phyloP scores from a whole-genome alignment of 1,140 invertebrate genomes.

The Drosophila ercepeae region DNA sequence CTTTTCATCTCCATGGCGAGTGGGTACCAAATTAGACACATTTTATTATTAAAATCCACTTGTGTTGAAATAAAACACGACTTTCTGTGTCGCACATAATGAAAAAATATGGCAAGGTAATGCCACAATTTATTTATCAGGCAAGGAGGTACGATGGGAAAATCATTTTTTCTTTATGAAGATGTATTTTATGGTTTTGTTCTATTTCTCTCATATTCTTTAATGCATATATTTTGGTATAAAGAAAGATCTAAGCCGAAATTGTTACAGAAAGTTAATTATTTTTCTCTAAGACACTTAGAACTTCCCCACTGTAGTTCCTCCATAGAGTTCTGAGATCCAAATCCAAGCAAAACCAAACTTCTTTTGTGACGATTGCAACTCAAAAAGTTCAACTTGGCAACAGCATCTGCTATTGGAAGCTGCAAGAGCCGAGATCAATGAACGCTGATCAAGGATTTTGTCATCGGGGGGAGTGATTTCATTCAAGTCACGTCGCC shows the following conservation, averaged over 20 bases:
- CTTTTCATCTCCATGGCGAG: constrained; percentile 35
- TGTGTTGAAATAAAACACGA: constrained; percentile 82
- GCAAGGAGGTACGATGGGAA: constrained; percentile 22
- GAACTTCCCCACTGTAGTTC: neutral
- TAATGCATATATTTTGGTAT: no score
- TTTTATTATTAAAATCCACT: constrained; percentile 83
- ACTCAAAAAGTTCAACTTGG: constrained; percentile 22
- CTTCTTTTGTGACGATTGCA: constrained; percentile 3
- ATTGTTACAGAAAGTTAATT: no score
- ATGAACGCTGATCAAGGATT: constrained; percentile 77
- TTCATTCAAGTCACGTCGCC: constrained; percentile 66
- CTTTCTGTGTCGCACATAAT: constrained; percentile 81
- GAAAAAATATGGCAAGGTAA: constrained; percentile 82
- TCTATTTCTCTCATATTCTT: no score
- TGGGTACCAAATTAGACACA: constrained; percentile 82
- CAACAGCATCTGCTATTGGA: constrained; percentile 39
- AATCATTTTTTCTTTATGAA: neutral
- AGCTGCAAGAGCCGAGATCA: constrained; percentile 49
- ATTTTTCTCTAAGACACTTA: no score
- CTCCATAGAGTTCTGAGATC: neutral
- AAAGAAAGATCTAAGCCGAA: no score
- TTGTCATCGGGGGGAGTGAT: constrained; percentile 57
- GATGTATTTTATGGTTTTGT: neutral
- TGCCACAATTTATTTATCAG: constrained; percentile 77
- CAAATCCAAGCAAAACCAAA: no score